A percentile compares a stretch with the other conserved stretches of the same genome.
Evolutionary conservation across 2,797 vertebrate species (phyloP).

Genomic region (Enteromius thamalakanensis): DNA sequence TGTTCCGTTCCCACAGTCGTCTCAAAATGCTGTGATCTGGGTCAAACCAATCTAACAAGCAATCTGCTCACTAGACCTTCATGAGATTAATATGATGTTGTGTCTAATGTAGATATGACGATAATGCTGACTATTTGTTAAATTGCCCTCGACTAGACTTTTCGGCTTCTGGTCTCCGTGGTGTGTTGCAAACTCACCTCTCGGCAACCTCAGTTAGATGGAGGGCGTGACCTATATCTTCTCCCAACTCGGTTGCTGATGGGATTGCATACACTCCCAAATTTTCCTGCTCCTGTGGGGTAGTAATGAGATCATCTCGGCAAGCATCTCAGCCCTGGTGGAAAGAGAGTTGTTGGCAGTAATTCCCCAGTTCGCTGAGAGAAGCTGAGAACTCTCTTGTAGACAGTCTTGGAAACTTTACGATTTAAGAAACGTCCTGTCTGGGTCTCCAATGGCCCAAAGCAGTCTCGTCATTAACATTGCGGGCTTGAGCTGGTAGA

Average conservation of each 20-base stretch:
- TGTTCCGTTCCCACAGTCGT: constrained; percentile 34
- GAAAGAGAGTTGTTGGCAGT: constrained; percentile 6
- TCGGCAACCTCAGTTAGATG: constrained; percentile 44
- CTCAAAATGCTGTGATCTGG: constrained; percentile 37
- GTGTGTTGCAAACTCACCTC: constrained; percentile 47
- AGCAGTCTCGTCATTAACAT: constrained; percentile 55
- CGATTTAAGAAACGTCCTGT: constrained; percentile 58
- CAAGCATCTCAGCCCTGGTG: constrained; percentile 54
- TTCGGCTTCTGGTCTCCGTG: constrained; percentile 47
- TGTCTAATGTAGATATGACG: constrained; percentile 24
- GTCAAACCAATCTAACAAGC: constrained; percentile 47
- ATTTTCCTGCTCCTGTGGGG: constrained; percentile 35
- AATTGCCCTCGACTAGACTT: constrained; percentile 36
- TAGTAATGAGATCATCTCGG: constrained; percentile 47
- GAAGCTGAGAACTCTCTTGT: constrained; percentile 27
- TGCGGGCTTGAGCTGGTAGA: constrained; percentile 52
- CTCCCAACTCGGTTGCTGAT: constrained; percentile 33
- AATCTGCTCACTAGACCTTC: constrained; percentile 22
- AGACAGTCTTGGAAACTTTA: constrained; percentile 54
- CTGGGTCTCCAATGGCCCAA: constrained; percentile 40
- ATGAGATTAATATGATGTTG: constrained; percentile 22
- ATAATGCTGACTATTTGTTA: constrained; percentile 38
- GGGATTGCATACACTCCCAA: constrained; percentile 60
- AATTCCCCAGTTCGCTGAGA: constrained; percentile 17
- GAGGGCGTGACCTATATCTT: constrained; percentile 48